These are phyloP conservation scores for Troilus luridus DNA, from an alignment of 2,888 invertebrate genomes.

Conservation along the genomic window DNA sequence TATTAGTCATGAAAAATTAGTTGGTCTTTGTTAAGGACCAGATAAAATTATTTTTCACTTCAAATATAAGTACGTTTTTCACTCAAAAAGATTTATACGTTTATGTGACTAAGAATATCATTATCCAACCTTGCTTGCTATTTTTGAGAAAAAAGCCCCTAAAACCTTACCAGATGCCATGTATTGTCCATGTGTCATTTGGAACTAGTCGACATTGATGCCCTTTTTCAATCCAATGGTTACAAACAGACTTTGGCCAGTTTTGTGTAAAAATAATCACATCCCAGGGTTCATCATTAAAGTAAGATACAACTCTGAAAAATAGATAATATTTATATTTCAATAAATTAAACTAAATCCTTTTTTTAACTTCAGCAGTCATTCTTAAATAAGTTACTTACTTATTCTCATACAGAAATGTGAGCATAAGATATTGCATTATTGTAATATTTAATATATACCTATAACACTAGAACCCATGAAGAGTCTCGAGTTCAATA, in stretches of 20 bases:
- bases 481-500: no score
- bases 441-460: no score
- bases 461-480: no score
- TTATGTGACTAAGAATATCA: no score
- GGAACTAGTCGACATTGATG: slow-evolving; percentile 78
- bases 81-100: no score
- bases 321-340: neutral
- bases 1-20: no score
- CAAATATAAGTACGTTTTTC: no score
- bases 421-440: no score
- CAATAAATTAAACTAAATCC: neutral
- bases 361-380: neutral
- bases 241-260: slow-evolving; percentile 84
- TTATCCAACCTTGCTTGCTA: no score
- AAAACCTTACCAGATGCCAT: slow-evolving; percentile 78
- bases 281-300: slow-evolving; percentile 76
- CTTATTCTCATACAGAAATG: no score
- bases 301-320: slow-evolving; percentile 37
- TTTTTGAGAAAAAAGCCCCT: neutral
- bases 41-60: no score
- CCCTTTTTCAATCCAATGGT: slow-evolving; percentile 73
- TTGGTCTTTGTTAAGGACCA: no score
- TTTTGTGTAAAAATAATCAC: slow-evolving; percentile 84
- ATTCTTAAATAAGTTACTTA: neutral
- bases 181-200: slow-evolving; percentile 80